phyloP scores from a whole-genome alignment of 2,797 vertebrate genomes.

The Molossus alvarezi region DNA sequence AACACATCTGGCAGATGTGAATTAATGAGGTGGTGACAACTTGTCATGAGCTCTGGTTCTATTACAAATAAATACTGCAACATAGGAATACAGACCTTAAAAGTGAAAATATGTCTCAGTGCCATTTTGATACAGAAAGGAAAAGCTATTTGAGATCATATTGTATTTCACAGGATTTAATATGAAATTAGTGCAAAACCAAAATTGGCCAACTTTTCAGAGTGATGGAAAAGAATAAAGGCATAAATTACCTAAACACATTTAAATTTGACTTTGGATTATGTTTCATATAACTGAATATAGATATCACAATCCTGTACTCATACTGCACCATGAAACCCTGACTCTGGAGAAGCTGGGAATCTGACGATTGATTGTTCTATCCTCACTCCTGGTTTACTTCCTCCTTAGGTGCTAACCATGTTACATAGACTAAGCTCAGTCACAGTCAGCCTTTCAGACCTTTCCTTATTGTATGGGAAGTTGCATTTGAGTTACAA shows the following conservation, averaged over 20 bases:
- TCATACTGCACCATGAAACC: neutral
- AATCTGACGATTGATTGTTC: neutral
- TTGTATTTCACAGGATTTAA: conserved; percentile 1
- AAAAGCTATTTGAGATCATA: conserved; percentile 45
- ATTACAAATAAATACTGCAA: conserved; percentile 39
- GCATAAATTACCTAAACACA: neutral
- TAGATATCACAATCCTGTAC: conserved; percentile 37
- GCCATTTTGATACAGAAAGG: neutral
- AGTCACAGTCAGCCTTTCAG: conserved; percentile 6
- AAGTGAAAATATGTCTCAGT: neutral
- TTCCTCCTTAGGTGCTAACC: conserved; percentile 22
- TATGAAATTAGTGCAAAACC: conserved; percentile 13
- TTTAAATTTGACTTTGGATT: conserved; percentile 46
- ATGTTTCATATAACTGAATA: neutral
- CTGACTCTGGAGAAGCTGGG: neutral
- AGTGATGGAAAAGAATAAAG: conserved; percentile 1
- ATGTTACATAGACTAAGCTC: neutral
- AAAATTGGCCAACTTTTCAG: conserved; percentile 8
- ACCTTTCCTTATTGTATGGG: conserved; percentile 7
- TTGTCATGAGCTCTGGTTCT: conserved; percentile 31
- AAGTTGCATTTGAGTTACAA: conserved; percentile 11
- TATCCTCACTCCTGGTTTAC: neutral
- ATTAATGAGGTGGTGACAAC: conserved; percentile 24
- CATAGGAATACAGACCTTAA: neutral
- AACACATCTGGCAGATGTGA: conserved; percentile 16